Percentiles rank a stretch among this genome's conserved stretches.
phyloP scores from a whole-genome alignment of 2,888 invertebrate genomes.

The Thecocarcelia acutangulata region DNA sequence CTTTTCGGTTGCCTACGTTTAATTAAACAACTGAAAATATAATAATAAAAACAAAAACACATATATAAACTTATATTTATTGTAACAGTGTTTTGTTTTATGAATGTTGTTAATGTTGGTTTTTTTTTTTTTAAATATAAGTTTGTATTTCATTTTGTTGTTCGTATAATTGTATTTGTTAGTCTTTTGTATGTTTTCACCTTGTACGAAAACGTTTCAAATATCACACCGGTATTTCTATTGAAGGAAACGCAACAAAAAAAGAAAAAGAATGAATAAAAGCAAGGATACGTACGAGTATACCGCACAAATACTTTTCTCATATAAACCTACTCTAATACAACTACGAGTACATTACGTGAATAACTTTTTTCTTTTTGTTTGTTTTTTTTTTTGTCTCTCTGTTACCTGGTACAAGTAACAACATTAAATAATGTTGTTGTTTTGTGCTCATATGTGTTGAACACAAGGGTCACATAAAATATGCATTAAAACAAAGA shows the following conservation, averaged over 20 bases:
- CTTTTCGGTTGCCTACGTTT: background rate
- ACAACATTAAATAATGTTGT: slow-evolving; percentile 39
- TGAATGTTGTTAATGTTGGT: slow-evolving; percentile 21
- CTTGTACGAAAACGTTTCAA: slow-evolving; percentile 53
- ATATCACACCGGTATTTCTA: slow-evolving; percentile 34
- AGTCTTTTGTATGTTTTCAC: slow-evolving; percentile 45
- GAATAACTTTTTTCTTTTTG: background rate
- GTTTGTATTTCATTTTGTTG: background rate
- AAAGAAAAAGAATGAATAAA: background rate
- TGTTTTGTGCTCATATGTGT: slow-evolving; percentile 43
- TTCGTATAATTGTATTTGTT: slow-evolving; percentile 1
- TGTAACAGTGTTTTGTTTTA: slow-evolving; percentile 41
- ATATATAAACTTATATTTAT: slow-evolving; percentile 11
- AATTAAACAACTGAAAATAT: background rate
- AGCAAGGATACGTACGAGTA: slow-evolving; percentile 31
- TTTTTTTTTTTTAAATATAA: background rate
- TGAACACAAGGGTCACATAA: slow-evolving; percentile 64
- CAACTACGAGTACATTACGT: background rate
- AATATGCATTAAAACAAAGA: slow-evolving; percentile 62
- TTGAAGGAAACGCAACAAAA: slow-evolving; percentile 11
- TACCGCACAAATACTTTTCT: background rate
- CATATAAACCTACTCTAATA: background rate
- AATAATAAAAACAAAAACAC: background rate
- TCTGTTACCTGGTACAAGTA: slow-evolving; percentile 35
- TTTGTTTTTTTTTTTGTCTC: background rate